A percentile compares a stretch with the other conserved stretches of the same genome.
Evolutionary conservation across 2,113 vertebrate genomes (phyloP).

Genomic region (Chaetorhynchus papuensis): DNA sequence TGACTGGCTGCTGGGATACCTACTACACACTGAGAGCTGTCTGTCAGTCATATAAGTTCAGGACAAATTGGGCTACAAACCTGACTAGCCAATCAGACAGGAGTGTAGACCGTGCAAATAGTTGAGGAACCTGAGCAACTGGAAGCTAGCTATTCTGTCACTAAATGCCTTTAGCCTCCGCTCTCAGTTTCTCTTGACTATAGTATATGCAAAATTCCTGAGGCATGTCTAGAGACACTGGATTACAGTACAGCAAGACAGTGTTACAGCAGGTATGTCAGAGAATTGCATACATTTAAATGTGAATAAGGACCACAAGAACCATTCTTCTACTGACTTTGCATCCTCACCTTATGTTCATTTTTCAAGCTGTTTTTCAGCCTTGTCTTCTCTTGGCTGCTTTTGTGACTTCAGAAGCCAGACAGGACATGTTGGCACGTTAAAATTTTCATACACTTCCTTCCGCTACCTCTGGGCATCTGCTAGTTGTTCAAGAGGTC

Average conservation of each 20-base stretch:
- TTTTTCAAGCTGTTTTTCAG: neutral
- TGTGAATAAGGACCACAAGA: neutral
- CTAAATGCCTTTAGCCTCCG: neutral
- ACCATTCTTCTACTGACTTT: neutral
- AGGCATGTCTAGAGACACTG: neutral
- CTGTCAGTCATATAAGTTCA: neutral
- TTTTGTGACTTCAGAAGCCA: neutral
- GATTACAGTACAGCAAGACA: neutral
- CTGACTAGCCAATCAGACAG: neutral
- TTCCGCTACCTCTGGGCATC: fast-evolving
- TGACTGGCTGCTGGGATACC: neutral
- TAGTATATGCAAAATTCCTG: neutral
- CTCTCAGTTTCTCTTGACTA: neutral
- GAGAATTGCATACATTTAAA: neutral
- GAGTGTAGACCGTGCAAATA: neutral
- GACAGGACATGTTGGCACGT: neutral
- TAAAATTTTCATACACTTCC: fast-evolving
- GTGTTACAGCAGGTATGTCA: neutral
- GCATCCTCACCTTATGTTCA: neutral
- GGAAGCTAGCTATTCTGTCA: neutral
- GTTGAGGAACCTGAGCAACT: neutral
- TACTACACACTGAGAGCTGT: neutral
- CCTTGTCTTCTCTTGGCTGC: neutral
- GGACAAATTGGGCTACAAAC: neutral
- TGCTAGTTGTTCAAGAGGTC: neutral